Evolutionary conservation across 2,797 vertebrate genomes (phyloP), one percentile per base, ranked within the genome.

Genomic region (Anguilla marmorata): DNA sequence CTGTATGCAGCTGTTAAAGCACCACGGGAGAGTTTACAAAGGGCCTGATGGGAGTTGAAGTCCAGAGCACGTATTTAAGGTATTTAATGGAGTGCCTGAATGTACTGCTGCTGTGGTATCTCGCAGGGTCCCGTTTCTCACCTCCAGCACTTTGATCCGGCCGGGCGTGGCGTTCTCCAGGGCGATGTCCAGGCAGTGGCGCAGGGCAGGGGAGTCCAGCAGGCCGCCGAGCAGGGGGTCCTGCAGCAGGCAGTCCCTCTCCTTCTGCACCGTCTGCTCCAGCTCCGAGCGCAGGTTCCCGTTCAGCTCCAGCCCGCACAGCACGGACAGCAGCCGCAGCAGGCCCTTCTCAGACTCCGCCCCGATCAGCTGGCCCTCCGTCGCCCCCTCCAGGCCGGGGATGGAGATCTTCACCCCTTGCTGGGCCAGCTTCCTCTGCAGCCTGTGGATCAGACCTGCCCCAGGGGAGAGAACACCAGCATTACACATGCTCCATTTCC

Each of bases 101-200:
- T 74, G 69, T 30, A 33, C 27, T 14, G 3, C 30, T 37, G 27
- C 72, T 14, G 33, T 2, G 0, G 27, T 37, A 30, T 74, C n/a
- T 85, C 27, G 3, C 83, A 27, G 7, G 8, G 83, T 30, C 33
- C 16, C 12, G 16, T 8, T 27, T 0, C 87, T 89, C 90, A 99
- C 99, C 97, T 99, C 99, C 33, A 98, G 85, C 85, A 99, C 96
- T 94, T 96, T 98, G 91, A 99, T 96, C 91, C 91, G 96, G 21
- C 93, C 94, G 21, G 96, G 92, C 0, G 54, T 89, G 85, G 91
- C 89, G 92, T 99, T 99, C 90, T 99, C 99, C 93, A 98, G 16
- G 0, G 94, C 93, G 0, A 94, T 96, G 92, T 97, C 98, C 87
- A 99, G 91, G 37, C 97, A 98, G 87, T 97, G 95, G 88, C 97